Evolutionary conservation across 2,797 vertebrate genomes (phyloP), one percentile per base, ranked within the genome.

Genomic region (Paratrypauchen microcephalus): DNA sequence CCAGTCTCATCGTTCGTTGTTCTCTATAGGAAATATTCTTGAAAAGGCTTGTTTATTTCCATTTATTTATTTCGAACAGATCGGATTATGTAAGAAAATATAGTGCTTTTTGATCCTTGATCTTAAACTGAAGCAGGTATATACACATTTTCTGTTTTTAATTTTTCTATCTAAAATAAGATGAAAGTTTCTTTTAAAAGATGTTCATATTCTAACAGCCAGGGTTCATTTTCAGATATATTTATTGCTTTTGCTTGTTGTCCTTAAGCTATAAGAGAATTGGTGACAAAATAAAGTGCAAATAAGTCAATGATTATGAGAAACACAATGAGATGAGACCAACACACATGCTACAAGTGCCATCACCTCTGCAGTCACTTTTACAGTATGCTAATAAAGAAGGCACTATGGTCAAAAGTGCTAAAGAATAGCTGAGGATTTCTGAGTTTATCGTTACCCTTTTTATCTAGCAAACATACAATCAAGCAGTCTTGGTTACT

Each of bases 221-320:
- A 24, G 3, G 6, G 4, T 3, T 55, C 52, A 55, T 4, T 12
- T 55, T 55, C n/a, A 23, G 9, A 23, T 23, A 55, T 11, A 55
- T 55, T 55, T 55, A 52, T 52, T 52, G 15, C 4, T 57, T 45
- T 45, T 15, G 11, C 24, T 26, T 26, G 11, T 55, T 55, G 55
- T 26, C 3, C 12, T 26, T 9, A 57, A 1, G 39, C 39, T 15
- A 30, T 28, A 4, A 28, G 6, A 52, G 19, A 52, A 30, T 8
- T 58, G 39, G 12, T 0, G 65, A 50, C 13, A 7, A 52, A 83
- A 57, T 85, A 89, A 89, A 89, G 88, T 90, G 88, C 89, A 85
- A 72, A 77, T 21, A 80, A 61, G 64, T 78, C 73, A 83, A 66
- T 57, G 59, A 66, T 8, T 19, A 4, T 26, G 11, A 28, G 19